phyloP scores from a whole-genome alignment of 2,888 invertebrate species.

The Polietes domitor region DNA sequence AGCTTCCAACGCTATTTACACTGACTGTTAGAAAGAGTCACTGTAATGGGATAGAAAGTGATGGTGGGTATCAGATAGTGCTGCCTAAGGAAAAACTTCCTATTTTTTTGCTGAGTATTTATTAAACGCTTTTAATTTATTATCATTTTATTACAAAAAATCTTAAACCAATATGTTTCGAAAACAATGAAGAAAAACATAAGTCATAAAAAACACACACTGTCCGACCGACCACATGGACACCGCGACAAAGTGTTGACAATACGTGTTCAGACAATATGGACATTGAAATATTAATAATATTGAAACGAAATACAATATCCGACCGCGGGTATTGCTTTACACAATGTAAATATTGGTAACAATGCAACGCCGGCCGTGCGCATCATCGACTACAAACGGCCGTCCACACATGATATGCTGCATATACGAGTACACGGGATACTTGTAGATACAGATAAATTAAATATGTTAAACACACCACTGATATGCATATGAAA shows the following conservation, averaged over 20 bases:
- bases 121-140: no score
- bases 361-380: neutral
- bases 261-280: constrained; percentile 3
- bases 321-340: constrained; percentile 19
- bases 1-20: no score
- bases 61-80: no score
- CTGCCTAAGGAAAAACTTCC: no score
- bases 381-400: neutral
- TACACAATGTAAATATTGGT: constrained; percentile 27
- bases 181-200: neutral
- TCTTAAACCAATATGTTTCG: no score
- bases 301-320: constrained; percentile 25
- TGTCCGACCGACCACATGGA: neutral
- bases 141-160: neutral
- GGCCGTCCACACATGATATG: neutral
- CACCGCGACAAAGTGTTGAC: constrained; percentile 23
- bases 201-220: neutral
- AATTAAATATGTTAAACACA: neutral
- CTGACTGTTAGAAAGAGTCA: no score
- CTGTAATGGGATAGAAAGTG: no score
- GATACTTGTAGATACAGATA: neutral
- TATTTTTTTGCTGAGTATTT: no score
- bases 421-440: neutral
- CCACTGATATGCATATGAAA: neutral
- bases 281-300: constrained; percentile 19